Conservation (phyloP, 1,140 invertebrate genomes). For the Probaryconus sp. region DNA sequence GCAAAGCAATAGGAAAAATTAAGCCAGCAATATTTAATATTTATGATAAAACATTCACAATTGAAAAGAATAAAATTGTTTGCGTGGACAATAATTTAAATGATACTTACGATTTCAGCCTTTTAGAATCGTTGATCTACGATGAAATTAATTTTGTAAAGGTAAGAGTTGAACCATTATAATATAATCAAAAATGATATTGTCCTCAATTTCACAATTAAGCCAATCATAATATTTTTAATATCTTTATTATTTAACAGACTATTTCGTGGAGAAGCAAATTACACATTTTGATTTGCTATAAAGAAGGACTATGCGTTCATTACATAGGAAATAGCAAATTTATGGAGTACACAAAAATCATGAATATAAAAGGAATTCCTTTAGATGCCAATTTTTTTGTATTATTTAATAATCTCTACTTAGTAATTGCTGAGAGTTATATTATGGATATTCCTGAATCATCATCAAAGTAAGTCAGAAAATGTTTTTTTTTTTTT, state of each 20-base stretch:
- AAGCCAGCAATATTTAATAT: constrained; percentile 19
- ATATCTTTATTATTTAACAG: constrained; percentile 3
- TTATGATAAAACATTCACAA: constrained; percentile 20
- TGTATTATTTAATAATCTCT: constrained; percentile 13
- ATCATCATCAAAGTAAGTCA: constrained; percentile 23
- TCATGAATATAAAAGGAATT: constrained; percentile 3
- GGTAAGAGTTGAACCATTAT: no score
- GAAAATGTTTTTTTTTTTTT: not conserved
- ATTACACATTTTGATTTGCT: constrained; percentile 20
- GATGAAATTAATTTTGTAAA: not conserved
- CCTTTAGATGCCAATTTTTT: constrained; percentile 24
- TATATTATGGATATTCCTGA: constrained; percentile 2
- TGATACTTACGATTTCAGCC: constrained; percentile 11
- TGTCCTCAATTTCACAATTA: no score
- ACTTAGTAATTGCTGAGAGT: constrained; percentile 8
- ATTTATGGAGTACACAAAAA: constrained; percentile 9
- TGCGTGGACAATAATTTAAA: constrained; percentile 9
- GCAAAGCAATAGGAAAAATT: not conserved
- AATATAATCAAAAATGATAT: no score
- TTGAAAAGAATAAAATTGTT: constrained; percentile 12
- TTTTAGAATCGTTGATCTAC: constrained; percentile 10
- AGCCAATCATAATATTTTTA: constrained; percentile 1
- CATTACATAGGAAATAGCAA: constrained; percentile 6
- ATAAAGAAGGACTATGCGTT: constrained; percentile 20
- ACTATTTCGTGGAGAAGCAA: constrained; percentile 16